Base-by-base conservation (phyloP, 2,113 vertebrate genomes). In the Ammodramus savannarum region DNA sequence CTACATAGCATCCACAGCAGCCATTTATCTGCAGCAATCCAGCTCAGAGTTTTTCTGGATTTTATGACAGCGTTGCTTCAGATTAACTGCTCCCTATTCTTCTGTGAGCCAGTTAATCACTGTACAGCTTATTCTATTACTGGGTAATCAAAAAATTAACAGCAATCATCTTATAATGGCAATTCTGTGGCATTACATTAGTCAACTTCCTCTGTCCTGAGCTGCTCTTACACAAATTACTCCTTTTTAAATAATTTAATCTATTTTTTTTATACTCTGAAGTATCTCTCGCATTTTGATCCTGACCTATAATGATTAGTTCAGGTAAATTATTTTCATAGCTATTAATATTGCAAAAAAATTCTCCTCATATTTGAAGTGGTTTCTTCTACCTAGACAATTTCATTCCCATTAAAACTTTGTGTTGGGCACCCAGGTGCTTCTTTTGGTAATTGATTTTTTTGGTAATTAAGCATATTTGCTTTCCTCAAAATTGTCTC, bases 121-220 rank as follows among this genome's bases (percentile, higher is more conserved):
- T 58, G 51, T 80, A 81, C 67, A 87, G 77, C 77, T 90, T 87
- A 54, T 84, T 69, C 93, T 65, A 65, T 59, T 95, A 75, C 73
- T 62, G 38, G 48, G 44, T 92, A 89, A 96, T 82, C 87, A 79
- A 73, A 51, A 95, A 95, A 89, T 93, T 93, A 95, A 82, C 68
- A 78, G 80, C 72, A 87, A 84, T 96, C 95, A 90, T 76, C 16
- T 16, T 76, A 16, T 77, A 81, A 90, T 52, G 52, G 58, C 41
- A 91, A 69, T 72, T 79, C 80, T 23, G 63, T 76, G 65, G 22
- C 55, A 67, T 85, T 83, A 83, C 91, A 86, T 95, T 85, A 90
- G 66, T 93, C 85, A 89, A 22, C 46, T 82, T 80, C 77, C 71
- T 74, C 78, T 92, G 80, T 93, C 84, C 62, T 25, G 34, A 93